Evolutionary conservation across 2,888 invertebrate genomes (phyloP).

Genomic region (Drosophila leonis): DNA sequence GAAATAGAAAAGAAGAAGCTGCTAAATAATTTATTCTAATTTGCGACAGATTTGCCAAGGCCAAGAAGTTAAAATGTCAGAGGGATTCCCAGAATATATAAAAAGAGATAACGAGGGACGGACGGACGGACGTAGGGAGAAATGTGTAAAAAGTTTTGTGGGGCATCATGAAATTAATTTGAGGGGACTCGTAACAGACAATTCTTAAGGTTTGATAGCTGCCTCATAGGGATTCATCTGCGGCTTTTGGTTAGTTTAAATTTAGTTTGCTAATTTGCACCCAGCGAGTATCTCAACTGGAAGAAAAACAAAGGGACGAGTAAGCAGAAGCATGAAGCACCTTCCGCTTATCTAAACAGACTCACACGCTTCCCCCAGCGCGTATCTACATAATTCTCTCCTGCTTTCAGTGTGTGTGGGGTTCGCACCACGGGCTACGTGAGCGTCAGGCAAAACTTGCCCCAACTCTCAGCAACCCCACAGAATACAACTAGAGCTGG

Average conservation of each 20-base stretch:
- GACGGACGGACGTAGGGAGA: not conserved
- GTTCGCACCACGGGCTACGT: slow-evolving; percentile 48
- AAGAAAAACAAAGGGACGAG: slow-evolving; percentile 31
- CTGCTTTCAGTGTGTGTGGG: slow-evolving; percentile 53
- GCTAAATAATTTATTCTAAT: slow-evolving; percentile 74
- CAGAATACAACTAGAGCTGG: slow-evolving; percentile 16
- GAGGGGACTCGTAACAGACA: slow-evolving; percentile 32
- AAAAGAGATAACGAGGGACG: not conserved
- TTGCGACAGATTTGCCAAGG: slow-evolving; percentile 58
- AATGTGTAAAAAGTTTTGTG: slow-evolving; percentile 36
- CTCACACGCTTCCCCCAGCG: slow-evolving; percentile 29
- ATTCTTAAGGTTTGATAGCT: slow-evolving; percentile 38
- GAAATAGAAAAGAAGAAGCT: slow-evolving; percentile 39
- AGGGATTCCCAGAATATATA: slow-evolving; percentile 9
- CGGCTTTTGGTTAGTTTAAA: slow-evolving; percentile 30
- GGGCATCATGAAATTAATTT: slow-evolving; percentile 36
- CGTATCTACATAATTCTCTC: slow-evolving; percentile 50
- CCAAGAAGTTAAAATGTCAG: slow-evolving; percentile 46
- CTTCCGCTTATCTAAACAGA: slow-evolving; percentile 66
- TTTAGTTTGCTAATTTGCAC: slow-evolving; percentile 37
- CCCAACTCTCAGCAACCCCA: slow-evolving; percentile 27
- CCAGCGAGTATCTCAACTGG: slow-evolving; percentile 23
- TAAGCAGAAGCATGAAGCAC: slow-evolving; percentile 35
- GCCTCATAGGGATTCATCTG: slow-evolving; percentile 22
- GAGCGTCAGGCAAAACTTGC: slow-evolving; percentile 58